Conservation (phyloP, 2,888 invertebrate species). For the Rhagonycha fulva region DNA sequence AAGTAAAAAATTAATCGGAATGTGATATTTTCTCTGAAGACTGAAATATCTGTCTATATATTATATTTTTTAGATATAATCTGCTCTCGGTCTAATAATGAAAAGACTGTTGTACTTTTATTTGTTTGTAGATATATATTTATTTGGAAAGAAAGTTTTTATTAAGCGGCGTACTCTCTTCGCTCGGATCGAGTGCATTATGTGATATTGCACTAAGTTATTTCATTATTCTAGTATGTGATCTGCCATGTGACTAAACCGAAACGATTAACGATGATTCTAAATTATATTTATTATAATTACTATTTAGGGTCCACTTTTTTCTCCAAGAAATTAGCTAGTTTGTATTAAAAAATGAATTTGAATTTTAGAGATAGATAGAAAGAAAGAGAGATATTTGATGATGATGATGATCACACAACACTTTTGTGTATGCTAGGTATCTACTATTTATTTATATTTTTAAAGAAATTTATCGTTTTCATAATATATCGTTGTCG, state of each 20-base stretch:
- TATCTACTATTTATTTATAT: neutral
- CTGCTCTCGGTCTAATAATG: conserved; percentile 28
- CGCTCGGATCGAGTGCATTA: conserved; percentile 50
- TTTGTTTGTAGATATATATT: conserved; percentile 32
- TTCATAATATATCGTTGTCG: neutral
- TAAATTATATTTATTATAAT: conserved; percentile 42
- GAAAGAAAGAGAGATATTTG: conserved; percentile 3
- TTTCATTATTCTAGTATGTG: conserved; percentile 53
- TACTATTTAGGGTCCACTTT: conserved; percentile 28
- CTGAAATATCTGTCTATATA: conserved; percentile 56
- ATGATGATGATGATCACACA: conserved; percentile 3
- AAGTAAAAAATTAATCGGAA: conserved; percentile 44
- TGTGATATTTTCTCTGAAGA: conserved; percentile 61
- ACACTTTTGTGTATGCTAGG: neutral
- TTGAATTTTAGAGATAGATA: conserved; percentile 10
- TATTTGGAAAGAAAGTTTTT: conserved; percentile 40
- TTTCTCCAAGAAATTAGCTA: conserved; percentile 28
- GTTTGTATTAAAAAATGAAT: conserved; percentile 4
- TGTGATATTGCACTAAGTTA: conserved; percentile 50
- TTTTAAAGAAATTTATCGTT: neutral
- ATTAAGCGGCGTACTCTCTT: conserved; percentile 47
- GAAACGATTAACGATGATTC: conserved; percentile 48
- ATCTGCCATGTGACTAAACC: conserved; percentile 54
- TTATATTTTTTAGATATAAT: conserved; percentile 49
- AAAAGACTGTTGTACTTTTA: conserved; percentile 18